Percentiles rank a stretch among this genome's conserved stretches.
Conservation (phyloP, 2,797 vertebrate genomes). For the Crenuchus spilurus region DNA sequence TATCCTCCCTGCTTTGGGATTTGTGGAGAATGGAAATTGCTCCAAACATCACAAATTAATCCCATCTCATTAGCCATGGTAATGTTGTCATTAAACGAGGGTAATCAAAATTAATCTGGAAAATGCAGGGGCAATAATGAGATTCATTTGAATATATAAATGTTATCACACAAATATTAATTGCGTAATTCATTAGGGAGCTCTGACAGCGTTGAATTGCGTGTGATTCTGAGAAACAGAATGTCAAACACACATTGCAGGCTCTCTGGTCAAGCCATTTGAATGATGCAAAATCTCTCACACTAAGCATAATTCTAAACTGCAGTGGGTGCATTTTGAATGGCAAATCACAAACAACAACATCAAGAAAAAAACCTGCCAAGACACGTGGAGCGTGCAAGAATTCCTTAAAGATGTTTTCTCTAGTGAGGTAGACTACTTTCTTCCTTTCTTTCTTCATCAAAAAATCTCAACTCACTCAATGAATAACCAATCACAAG, state of each 20-base stretch:
- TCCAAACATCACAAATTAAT: slow-evolving; percentile 48
- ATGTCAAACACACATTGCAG: slow-evolving; percentile 34
- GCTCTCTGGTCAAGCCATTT: slow-evolving; percentile 32
- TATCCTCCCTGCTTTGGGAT: slow-evolving; percentile 24
- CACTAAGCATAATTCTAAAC: not conserved
- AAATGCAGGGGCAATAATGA: slow-evolving; percentile 53
- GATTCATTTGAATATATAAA: slow-evolving; percentile 60
- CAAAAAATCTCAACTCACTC: no score
- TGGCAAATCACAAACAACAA: no score
- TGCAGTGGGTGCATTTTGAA: not conserved
- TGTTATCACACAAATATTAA: slow-evolving; percentile 58
- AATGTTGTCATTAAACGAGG: slow-evolving; percentile 52
- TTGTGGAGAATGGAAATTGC: slow-evolving; percentile 39
- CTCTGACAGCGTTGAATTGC: slow-evolving; percentile 32
- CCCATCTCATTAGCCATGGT: slow-evolving; percentile 51
- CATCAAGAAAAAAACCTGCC: no score
- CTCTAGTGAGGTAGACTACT: no score
- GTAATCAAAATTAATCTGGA: slow-evolving; percentile 55
- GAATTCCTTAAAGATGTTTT: no score
- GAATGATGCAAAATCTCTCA: not conserved
- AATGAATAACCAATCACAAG: no score
- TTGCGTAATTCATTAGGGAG: slow-evolving; percentile 54
- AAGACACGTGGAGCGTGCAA: no score
- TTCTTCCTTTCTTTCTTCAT: no score
- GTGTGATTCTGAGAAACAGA: slow-evolving; percentile 36